Evolutionary conservation across 2,113 vertebrate species (phyloP), one percentile per base, ranked within the genome.

Genomic region (Nibea coibor): DNA sequence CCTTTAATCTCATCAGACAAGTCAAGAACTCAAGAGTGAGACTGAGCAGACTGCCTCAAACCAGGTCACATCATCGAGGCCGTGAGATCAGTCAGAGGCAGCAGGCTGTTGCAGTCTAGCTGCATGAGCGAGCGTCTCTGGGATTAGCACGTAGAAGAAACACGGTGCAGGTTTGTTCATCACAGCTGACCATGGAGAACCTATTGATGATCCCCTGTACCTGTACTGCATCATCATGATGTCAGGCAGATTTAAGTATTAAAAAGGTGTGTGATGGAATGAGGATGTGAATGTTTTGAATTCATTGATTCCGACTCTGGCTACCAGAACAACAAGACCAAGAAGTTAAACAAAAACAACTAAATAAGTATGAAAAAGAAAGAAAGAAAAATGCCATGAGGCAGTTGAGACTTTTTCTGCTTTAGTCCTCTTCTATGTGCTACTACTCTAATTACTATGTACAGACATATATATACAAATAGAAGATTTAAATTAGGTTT

Each of bases 1-100:
- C 51, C 28, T 82, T 63, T 85, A 87, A 90, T 89, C 88, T 57
- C 74, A 80, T 84, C 62, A 89, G 16, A 12, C 31, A 69, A 81
- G 68, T 86, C 70, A 83, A 69, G 39, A 88, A 47, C n/a, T 73
- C 58, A 54, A 39, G 63, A 56, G 17, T 47, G 67, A 31, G 47
- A 59, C 71, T n/a, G 63, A 85, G 57, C 67, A 78, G 63, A 71
- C 80, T 50, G 64, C 24, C 1, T 12, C 19, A 12, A 16, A 59
- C 59, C 72, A 50, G 70, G 48, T 83, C 78, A 86, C 16, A 19
- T 62, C 16, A 16, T 3, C 39, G 43, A 71, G 59, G 54, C 58
- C 0, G 12, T 35, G 5, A 35, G 54, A 71, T n/a, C 53, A 68
- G 20, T 50, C 57, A 65, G 10, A 66, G 58, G 42, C 57, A 67